Evolutionary conservation across 37 sponge, comb jelly and placozoan genomes (phyloP).

Genomic region (Dysidea cf. avara): DNA sequence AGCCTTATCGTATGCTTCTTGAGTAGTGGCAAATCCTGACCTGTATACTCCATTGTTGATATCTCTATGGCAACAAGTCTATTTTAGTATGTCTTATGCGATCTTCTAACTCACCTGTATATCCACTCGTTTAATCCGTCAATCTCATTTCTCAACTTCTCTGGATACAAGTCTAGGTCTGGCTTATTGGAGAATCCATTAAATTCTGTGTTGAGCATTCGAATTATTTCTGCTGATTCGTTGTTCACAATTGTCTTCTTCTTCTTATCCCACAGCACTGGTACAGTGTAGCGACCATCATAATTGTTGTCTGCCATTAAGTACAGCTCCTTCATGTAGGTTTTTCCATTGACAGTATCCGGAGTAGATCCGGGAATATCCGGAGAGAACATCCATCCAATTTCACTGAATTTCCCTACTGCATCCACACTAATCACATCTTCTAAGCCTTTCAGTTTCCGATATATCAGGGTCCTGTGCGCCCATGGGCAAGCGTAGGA

Average conservation of each 20-base stretch:
- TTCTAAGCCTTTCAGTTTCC: conserved; percentile 84
- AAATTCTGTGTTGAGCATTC: conserved; percentile 88
- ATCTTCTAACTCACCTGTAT: conserved; percentile 63
- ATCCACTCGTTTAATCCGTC: conserved; percentile 87
- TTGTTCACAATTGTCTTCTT: conserved; percentile 79
- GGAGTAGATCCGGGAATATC: conserved; percentile 44
- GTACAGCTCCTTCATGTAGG: conserved; percentile 70
- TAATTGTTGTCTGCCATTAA: conserved; percentile 55
- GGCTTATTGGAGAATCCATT: conserved; percentile 68
- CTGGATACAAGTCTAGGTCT: conserved; percentile 85
- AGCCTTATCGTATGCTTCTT: conserved; percentile 80
- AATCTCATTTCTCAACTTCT: conserved; percentile 64
- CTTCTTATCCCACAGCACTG: conserved; percentile 86
- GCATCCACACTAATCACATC: conserved; percentile 74
- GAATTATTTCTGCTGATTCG: conserved; percentile 87
- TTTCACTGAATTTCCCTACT: conserved; percentile 54
- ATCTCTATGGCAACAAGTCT: conserved; percentile 31
- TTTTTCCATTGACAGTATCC: conserved; percentile 76
- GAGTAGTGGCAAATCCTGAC: conserved; percentile 88
- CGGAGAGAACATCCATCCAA: conserved; percentile 79
- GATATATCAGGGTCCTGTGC: conserved; percentile 71
- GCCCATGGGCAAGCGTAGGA: conserved; percentile 94
- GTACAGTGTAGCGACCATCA: conserved; percentile 81
- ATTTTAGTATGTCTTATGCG: no score
- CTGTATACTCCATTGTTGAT: conserved; percentile 92